Percentiles rank a stretch among this genome's conserved stretches.
phyloP scores from a whole-genome alignment of 2,113 vertebrate species.

The Globicephala melas region DNA sequence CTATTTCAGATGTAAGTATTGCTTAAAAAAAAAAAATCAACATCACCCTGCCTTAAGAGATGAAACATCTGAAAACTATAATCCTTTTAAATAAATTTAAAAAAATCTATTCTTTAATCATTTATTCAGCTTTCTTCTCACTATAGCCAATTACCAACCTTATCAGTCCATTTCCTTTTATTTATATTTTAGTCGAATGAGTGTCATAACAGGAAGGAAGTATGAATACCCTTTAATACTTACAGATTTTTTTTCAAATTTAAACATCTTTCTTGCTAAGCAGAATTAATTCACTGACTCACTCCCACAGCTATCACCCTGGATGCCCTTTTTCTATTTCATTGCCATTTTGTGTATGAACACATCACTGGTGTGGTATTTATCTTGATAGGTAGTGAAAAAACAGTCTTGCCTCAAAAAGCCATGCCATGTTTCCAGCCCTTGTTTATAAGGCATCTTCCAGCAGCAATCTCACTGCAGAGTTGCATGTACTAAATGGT shows the following conservation, averaged over 20 bases:
- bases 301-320: not conserved
- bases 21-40: not conserved
- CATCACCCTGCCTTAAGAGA: slow-evolving; percentile 14
- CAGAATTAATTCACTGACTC: not conserved
- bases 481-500: not conserved
- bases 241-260: not conserved
- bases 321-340: not conserved
- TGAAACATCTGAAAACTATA: slow-evolving; percentile 39
- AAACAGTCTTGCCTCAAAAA: not conserved
- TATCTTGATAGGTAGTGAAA: not conserved
- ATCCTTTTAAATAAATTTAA: slow-evolving; percentile 4
- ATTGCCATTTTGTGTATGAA: slow-evolving; percentile 29
- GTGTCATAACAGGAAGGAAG: slow-evolving; percentile 1
- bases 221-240: not conserved
- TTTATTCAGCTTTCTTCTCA: slow-evolving; percentile 34
- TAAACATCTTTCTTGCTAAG: slow-evolving; percentile 17
- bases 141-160: not conserved
- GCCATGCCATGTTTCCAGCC: not conserved
- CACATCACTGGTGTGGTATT: not conserved
- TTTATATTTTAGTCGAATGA: slow-evolving; percentile 16
- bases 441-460: not conserved
- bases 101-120: not conserved
- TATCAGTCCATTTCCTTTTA: slow-evolving; percentile 13
- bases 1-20: slow-evolving; percentile 57
- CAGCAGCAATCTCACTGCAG: not conserved